phyloP scores from a whole-genome alignment of 2,888 invertebrate genomes.

The Pycnomerus fuliginosus region DNA sequence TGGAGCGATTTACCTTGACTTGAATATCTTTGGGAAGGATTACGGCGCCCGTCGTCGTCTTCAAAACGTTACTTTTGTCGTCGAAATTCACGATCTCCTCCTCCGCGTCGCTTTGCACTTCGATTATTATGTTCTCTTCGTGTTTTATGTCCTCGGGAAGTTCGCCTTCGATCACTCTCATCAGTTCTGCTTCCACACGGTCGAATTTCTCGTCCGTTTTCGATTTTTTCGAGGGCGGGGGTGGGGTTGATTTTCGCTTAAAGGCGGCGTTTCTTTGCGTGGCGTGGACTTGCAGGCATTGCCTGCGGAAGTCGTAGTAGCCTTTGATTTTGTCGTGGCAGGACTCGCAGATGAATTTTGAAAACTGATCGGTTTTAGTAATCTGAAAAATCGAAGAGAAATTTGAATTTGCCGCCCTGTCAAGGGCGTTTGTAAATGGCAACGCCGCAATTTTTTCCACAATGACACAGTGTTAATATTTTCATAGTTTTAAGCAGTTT shows the following conservation, averaged over 20 bases:
- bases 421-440: too few relatives aligned
- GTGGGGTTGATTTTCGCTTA: conserved; percentile 3
- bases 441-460: too few relatives aligned
- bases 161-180: conserved; percentile 21
- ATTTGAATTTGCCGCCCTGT: too few relatives aligned
- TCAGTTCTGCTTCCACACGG: conserved; percentile 22
- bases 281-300: conserved; percentile 38
- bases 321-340: conserved; percentile 36
- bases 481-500: too few relatives aligned
- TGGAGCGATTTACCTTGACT: conserved; percentile 31
- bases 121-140: conserved; percentile 37
- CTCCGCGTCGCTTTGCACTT: conserved; percentile 35
- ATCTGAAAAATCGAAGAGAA: conserved; percentile 36
- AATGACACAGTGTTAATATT: too few relatives aligned
- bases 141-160: conserved; percentile 30
- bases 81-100: conserved; percentile 3
- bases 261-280: conserved; percentile 14
- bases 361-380: conserved; percentile 35
- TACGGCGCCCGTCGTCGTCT: conserved; percentile 9
- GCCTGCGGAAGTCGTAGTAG: conserved; percentile 40
- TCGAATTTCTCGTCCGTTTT: conserved; percentile 18
- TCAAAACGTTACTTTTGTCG: conserved; percentile 7
- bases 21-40: conserved; percentile 25
- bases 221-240: conserved; percentile 8
- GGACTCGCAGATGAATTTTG: conserved; percentile 40